A percentile compares a stretch with the other conserved stretches of the same genome.
These are phyloP conservation scores for Anniella stebbinsi DNA, from an alignment of 2,797 vertebrate genomes.

Conservation along the genomic window DNA sequence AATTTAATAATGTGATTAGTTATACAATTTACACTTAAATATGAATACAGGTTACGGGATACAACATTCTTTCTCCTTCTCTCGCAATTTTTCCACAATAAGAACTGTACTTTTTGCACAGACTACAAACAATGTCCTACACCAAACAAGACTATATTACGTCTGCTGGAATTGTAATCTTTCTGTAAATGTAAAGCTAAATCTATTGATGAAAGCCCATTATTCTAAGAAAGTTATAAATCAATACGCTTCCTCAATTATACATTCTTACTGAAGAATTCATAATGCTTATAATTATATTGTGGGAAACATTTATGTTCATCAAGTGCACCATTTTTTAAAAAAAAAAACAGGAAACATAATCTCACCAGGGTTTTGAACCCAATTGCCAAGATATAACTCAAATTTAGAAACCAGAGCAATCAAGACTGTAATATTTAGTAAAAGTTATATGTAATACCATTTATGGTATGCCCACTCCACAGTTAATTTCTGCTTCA, in stretches of 20 bases:
- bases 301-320: slow-evolving; percentile 5
- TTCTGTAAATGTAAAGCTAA: slow-evolving; percentile 40
- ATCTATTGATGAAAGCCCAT: slow-evolving; percentile 47
- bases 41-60: background rate
- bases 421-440: background rate
- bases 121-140: slow-evolving; percentile 16
- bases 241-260: background rate
- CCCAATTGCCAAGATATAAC: fast-evolving
- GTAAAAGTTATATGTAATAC: background rate
- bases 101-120: slow-evolving; percentile 11
- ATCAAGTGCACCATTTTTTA: slow-evolving; percentile 14
- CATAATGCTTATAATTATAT: background rate
- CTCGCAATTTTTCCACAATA: background rate
- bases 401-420: background rate
- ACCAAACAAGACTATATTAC: slow-evolving; percentile 2
- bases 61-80: background rate
- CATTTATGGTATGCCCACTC: slow-evolving; percentile 1
- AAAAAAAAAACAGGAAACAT: background rate
- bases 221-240: background rate
- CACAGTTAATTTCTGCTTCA: background rate
- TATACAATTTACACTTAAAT: background rate
- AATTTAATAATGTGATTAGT: background rate
- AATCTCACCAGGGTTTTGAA: background rate
- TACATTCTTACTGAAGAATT: background rate
- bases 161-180: slow-evolving; percentile 29